Base-by-base conservation (phyloP, 2,888 invertebrate genomes). In the Parapristionchus giblindavisi region DNA sequence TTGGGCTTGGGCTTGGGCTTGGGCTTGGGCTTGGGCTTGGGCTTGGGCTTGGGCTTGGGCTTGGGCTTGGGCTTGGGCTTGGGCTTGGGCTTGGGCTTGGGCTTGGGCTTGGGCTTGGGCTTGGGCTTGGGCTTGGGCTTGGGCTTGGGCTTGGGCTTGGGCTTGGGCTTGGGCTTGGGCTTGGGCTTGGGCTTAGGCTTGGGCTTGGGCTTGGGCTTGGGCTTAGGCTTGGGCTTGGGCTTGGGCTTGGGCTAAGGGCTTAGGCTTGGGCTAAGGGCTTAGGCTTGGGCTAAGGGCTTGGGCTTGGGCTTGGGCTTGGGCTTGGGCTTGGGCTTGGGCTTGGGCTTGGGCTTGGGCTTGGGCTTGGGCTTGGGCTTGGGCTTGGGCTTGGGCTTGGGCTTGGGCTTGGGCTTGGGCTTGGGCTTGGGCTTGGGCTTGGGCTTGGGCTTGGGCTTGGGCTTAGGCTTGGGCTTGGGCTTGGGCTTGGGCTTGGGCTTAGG, bases 391-490 rank as follows among this genome's bases (percentile, higher is more conserved):
- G 17, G 58, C 51, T 14, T 61, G 43, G 24, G 52, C 43, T 34
- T 70, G 61, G 68, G 74, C 66, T 11, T 73, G 5, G 68, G 73
- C 32, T 36, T 74, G 21, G 68, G 60, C 66, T 40, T 72, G 61
- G 43, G 68, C 38, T 68, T 71, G 32, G 38, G 60, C 34, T 68
- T 72, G 63, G 70, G 60, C 32, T 63, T 70, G 36, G 34, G 76
- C 56, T 29, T 76, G 17, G 75, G 76, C 76, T 75, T 76, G 76
- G 74, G 74, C 56, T 75, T 75, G 68, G 60, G 76, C 24, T 63
- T 76, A 77, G 21, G 73, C 72, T 72, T 72, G 72, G 75, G 75
- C 75, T 75, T 75, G 72, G 75, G 75, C 75, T 75, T 75, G 72
- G 75, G 75, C 75, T 75, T 73, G 68, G 73, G 73, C 72, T 74